phyloP scores from a whole-genome alignment of 2,113 vertebrate species.

The Aviceda subcristata region DNA sequence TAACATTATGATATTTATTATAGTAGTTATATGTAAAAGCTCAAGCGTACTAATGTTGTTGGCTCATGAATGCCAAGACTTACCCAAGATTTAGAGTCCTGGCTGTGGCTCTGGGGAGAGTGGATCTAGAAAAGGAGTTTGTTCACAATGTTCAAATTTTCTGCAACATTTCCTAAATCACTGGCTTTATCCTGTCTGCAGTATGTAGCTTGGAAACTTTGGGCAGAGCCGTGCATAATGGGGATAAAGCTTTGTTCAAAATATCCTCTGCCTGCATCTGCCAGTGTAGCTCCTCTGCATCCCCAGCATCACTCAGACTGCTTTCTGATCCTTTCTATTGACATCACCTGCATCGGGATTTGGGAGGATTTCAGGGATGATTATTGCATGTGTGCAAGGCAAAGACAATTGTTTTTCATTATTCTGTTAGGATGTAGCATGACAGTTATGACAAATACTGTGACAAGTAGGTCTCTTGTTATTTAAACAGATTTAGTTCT shows the following conservation, averaged over 20 bases:
- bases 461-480: neutral
- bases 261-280: neutral
- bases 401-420: neutral
- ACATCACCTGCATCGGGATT: neutral
- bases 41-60: neutral
- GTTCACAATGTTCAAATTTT: neutral
- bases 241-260: neutral
- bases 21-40: neutral
- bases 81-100: neutral
- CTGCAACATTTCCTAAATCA: neutral
- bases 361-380: neutral
- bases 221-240: neutral
- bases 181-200: neutral
- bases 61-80: neutral
- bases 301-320: neutral
- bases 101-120: neutral
- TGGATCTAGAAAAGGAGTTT: neutral
- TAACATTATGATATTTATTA: neutral
- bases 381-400: neutral
- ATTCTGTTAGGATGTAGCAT: neutral
- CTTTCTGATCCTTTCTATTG: neutral
- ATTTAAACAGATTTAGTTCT: neutral
- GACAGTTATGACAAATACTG: neutral
- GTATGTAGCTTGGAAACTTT: neutral
- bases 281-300: neutral